Conservation (phyloP, 2,888 invertebrate genomes). For the Drepana falcataria region DNA sequence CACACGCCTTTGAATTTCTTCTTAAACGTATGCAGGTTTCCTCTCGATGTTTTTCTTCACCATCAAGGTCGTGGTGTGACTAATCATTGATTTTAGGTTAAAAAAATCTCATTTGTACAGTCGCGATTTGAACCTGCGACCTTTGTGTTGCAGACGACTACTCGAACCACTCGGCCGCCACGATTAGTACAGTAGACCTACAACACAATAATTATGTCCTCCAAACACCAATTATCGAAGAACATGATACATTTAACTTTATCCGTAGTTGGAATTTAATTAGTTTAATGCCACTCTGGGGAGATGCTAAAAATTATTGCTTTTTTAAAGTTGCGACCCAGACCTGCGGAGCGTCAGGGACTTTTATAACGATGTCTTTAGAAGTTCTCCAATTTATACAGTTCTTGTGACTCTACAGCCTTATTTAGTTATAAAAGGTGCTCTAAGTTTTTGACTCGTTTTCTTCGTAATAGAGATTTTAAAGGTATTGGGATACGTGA, state of each 20-base stretch:
- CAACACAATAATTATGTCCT: too few relatives aligned
- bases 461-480: background rate
- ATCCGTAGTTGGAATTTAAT: constrained; percentile 18
- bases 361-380: constrained; percentile 21
- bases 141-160: too few relatives aligned
- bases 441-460: background rate
- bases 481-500: background rate
- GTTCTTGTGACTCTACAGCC: background rate
- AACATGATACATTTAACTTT: constrained; percentile 9
- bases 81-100: too few relatives aligned
- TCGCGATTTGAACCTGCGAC: too few relatives aligned
- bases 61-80: too few relatives aligned
- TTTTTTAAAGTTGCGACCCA: constrained; percentile 17
- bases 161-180: too few relatives aligned
- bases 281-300: constrained; percentile 12
- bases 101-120: too few relatives aligned
- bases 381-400: constrained; percentile 4
- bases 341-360: constrained; percentile 14
- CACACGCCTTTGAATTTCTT: too few relatives aligned
- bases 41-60: too few relatives aligned
- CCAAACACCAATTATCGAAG: background rate
- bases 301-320: constrained; percentile 16
- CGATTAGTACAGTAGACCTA: too few relatives aligned
- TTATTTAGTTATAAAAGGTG: background rate
- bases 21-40: too few relatives aligned